Evolutionary conservation across 2,797 vertebrate species (phyloP), one percentile per base, ranked within the genome.

Genomic region (Cossypha dichroa): DNA sequence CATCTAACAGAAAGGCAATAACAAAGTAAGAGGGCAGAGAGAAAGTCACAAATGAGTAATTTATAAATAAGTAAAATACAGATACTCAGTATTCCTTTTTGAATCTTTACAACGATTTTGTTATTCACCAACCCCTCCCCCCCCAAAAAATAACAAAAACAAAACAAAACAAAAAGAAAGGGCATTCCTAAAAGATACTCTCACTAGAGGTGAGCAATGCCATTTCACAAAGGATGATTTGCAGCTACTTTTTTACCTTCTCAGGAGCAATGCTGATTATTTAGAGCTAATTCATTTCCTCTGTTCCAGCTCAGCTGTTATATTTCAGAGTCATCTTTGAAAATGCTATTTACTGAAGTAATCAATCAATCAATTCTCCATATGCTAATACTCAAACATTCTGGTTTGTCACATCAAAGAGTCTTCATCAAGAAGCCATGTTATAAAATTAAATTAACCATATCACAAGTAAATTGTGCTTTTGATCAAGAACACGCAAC

Each of bases 301-400:
- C 87, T 67, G 33, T 83, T 93, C 77, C 45, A 69, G 60, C 41
- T 90, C n/a, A 8, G n/a, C 25, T 60, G 28, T 64, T 94, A 11
- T n/a, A 89, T 60, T 92, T 96, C 56, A 76, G 78, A 95, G 90
- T 34, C 40, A 89, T 90, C 92, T 97, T 79, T 94, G 88, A 97
- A 93, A 87, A 95, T 63, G 33, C 26, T 74, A 92, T 78, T 97
- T 97, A 96, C 88, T 83, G 67, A 96, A 95, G 91, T 85, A 95
- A 97, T 96, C 94, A 96, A 90, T 97, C 95, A 96, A 87, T 97
- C 96, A 96, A 74, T 94, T 81, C 76, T 95, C 94, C 91, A 85
- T 90, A 93, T 94, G 94, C 69, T 95, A 96, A 97, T 92, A 69
- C n/a, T 95, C 84, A 93, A 66, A 81, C 62, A 96, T 92, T 88